Conservation (phyloP, 1,140 invertebrate species). For the Drosophila arizonae region DNA sequence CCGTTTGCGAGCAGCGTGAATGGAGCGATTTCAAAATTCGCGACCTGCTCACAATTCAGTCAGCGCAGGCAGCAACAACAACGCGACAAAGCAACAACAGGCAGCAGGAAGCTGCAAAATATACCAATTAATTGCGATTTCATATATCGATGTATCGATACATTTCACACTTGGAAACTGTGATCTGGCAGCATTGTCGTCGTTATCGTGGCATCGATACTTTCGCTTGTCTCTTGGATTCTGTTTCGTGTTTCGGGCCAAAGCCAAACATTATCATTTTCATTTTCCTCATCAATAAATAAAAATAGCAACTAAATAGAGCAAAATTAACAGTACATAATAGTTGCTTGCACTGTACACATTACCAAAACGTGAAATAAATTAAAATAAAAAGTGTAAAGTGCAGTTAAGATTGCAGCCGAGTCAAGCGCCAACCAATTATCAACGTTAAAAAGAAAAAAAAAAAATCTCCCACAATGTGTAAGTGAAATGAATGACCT, state of each 20-base stretch:
- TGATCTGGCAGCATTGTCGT: constrained; percentile 11
- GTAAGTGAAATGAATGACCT: constrained; percentile 31
- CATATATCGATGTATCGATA: constrained; percentile 21
- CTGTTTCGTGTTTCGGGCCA: constrained; percentile 43
- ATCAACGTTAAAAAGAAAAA: constrained; percentile 18
- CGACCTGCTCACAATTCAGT: constrained; percentile 37
- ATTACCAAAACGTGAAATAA: constrained; percentile 1
- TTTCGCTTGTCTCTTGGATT: constrained; percentile 33
- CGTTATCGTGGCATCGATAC: constrained; percentile 26
- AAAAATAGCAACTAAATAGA: constrained; percentile 37
- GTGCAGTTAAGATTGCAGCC: constrained; percentile 20
- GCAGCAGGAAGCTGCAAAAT: constrained; percentile 47
- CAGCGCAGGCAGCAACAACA: constrained; percentile 46
- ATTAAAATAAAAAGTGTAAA: constrained; percentile 11
- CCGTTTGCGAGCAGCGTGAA: constrained; percentile 11
- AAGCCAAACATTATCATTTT: constrained; percentile 58
- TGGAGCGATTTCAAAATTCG: constrained; percentile 44
- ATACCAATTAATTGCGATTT: constrained; percentile 21
- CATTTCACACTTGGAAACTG: neutral
- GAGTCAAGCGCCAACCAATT: constrained; percentile 24
- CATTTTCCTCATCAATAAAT: constrained; percentile 43
- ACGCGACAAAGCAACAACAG: constrained; percentile 47
- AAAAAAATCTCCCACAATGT: constrained; percentile 29
- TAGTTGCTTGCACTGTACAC: constrained; percentile 35
- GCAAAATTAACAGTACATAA: constrained; percentile 25